Conservation (phyloP, 2,797 vertebrate genomes). For the Oreochromis mossambicus region DNA sequence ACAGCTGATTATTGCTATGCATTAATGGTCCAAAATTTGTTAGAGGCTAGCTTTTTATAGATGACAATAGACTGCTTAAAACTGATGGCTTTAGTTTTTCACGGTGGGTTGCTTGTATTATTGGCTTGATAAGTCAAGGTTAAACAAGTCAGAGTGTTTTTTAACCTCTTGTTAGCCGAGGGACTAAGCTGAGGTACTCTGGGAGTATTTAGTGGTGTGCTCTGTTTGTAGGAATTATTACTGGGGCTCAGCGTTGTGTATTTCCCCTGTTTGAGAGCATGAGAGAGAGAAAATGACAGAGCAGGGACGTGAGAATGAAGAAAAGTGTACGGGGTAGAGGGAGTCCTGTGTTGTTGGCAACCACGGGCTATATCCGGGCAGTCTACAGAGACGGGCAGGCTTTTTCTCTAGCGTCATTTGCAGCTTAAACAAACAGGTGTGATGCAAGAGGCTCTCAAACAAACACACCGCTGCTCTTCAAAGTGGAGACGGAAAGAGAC, state of each 20-base stretch:
- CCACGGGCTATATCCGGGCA: slow-evolving; percentile 55
- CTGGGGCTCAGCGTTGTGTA: slow-evolving; percentile 41
- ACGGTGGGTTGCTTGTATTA: slow-evolving; percentile 24
- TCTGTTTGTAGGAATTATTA: slow-evolving; percentile 66
- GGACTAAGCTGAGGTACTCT: slow-evolving; percentile 50
- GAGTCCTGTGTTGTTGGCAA: slow-evolving; percentile 71
- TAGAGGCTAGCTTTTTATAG: slow-evolving; percentile 34
- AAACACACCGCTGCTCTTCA: slow-evolving; percentile 69
- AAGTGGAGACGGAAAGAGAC: slow-evolving; percentile 60
- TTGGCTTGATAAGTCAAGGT: slow-evolving; percentile 44
- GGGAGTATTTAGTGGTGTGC: slow-evolving; percentile 66
- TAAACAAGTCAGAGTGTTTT: slow-evolving; percentile 47
- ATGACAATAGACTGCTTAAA: slow-evolving; percentile 13
- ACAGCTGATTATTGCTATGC: slow-evolving; percentile 32
- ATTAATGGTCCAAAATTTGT: slow-evolving; percentile 14
- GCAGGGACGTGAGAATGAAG: slow-evolving; percentile 13
- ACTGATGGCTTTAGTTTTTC: background rate
- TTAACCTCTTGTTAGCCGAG: slow-evolving; percentile 48
- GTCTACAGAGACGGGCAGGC: slow-evolving; percentile 62
- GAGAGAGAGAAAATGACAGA: background rate
- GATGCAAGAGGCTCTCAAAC: slow-evolving; percentile 76
- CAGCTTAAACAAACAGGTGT: slow-evolving; percentile 79
- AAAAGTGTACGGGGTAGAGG: slow-evolving; percentile 44
- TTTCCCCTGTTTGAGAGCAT: slow-evolving; percentile 40
- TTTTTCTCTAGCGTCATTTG: slow-evolving; percentile 74